These are phyloP conservation scores for Agrochola litura DNA, from an alignment of 2,888 invertebrate genomes.

Conservation along the genomic window DNA sequence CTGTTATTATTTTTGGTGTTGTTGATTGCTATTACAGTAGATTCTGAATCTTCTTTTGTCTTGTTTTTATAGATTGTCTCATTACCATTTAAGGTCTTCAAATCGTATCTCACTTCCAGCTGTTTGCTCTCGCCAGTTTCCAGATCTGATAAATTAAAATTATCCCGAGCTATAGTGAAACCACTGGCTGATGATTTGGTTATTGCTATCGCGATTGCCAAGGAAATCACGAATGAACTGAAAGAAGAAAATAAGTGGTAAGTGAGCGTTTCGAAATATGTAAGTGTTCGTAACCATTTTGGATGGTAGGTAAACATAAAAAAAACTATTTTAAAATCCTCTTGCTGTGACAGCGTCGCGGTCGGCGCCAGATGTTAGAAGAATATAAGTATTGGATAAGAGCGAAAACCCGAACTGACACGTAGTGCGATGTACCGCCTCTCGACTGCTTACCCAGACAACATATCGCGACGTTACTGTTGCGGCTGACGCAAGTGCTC, in stretches of 20 bases:
- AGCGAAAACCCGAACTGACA: neutral
- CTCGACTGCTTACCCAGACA: constrained; percentile 39
- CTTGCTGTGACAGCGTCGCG: neutral
- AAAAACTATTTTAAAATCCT: neutral
- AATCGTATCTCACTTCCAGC: constrained; percentile 72
- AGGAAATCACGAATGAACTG: constrained; percentile 81
- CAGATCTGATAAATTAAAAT: constrained; percentile 66
- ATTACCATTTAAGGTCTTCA: constrained; percentile 61
- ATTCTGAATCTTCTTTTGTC: constrained; percentile 20
- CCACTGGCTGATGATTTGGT: constrained; percentile 73
- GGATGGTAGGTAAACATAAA: neutral
- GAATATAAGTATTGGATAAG: neutral
- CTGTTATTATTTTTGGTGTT: constrained; percentile 19
- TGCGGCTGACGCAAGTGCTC: constrained; percentile 28
- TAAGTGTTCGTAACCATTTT: neutral
- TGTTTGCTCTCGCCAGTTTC: constrained; percentile 71
- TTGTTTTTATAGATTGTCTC: constrained; percentile 32
- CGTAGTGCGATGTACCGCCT: neutral
- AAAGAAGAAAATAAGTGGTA: constrained; percentile 62
- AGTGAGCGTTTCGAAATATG: neutral
- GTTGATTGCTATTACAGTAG: constrained; percentile 46
- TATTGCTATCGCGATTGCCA: constrained; percentile 75
- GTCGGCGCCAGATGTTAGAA: neutral
- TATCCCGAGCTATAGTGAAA: constrained; percentile 72
- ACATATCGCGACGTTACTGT: constrained; percentile 46